Evolutionary conservation across 2,797 vertebrate species (phyloP), one percentile per base, ranked within the genome.

Genomic region (Anableps anableps): DNA sequence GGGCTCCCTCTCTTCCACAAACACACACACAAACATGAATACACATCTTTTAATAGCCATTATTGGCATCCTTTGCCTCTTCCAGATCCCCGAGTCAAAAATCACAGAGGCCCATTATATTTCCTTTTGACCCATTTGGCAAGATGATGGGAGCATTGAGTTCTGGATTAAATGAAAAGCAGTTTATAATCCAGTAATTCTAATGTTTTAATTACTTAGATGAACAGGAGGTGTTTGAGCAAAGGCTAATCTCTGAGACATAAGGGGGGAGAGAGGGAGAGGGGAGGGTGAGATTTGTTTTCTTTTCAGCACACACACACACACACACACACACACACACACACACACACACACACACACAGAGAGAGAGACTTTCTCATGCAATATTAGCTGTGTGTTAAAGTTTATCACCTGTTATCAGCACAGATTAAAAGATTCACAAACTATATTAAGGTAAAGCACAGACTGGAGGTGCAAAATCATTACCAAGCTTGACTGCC

Each of bases 171-270:
- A 95, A 94, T 74, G 75, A 77, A 93, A 92, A 94, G 92, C 94
- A 94, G 90, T 94, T 93, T 89, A 94, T 95, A 95, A 94, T 96
- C 92, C 91, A 83, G 90, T 96, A 95, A 96, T 95, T 95, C 93
- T 87, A 91, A 94, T 94, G 92, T 93, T 94, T 95, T 95, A 95
- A 95, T 96, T 95, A 95, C 94, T 94, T 94, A 95, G 94, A 95
- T 94, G 94, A 94, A 95, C 94, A 95, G 94, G 93, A 95, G 93
- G 94, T 94, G 92, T 94, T 94, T 94, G 92, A 93, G 90, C 91
- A 95, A 92, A 90, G 92, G 93, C 92, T 95, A 95, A 95, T 95
- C 93, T 94, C 94, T 80, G 94, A 94, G 92, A 94, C 92, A 95
- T 94, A 94, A 93, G 91, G 88, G 66, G 88, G 31, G 76, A 79